Conservation (phyloP, 2,113 vertebrate species). For the Nycticorax nycticorax region DNA sequence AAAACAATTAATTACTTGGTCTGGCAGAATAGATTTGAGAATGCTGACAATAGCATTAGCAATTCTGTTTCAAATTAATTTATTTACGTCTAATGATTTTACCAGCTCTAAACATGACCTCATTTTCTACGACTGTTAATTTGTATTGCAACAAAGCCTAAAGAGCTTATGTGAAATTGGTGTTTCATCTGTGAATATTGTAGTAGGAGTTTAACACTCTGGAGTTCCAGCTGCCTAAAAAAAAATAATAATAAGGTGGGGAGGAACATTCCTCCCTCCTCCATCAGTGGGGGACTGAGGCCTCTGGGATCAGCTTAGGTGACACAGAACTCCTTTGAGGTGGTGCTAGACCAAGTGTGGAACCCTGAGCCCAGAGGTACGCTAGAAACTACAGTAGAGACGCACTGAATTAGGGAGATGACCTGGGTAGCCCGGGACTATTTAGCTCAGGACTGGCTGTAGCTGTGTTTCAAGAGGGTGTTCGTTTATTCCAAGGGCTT, state of each 20-base stretch:
- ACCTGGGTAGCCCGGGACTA: too few species aligned
- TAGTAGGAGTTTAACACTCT: neutral
- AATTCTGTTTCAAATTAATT: neutral
- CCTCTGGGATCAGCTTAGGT: neutral
- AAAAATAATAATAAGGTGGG: neutral
- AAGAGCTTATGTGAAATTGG: neutral
- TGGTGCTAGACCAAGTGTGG: neutral
- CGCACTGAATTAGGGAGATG: neutral
- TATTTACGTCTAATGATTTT: neutral
- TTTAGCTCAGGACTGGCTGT: neutral
- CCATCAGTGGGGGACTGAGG: accelerated
- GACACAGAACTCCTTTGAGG: neutral
- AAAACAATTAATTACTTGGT: neutral
- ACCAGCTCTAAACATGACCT: neutral
- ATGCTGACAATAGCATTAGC: neutral
- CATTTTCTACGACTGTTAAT: neutral
- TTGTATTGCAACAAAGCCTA: neutral
- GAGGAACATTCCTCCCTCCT: neutral
- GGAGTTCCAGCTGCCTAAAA: neutral
- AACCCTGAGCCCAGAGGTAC: neutral
- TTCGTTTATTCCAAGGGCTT: neutral
- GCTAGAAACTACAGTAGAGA: neutral
- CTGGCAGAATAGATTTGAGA: neutral
- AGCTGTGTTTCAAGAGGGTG: neutral
- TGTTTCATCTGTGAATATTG: neutral